A percentile compares a stretch with the other conserved stretches of the same genome.
Conservation (phyloP, 2,888 invertebrate species). For the Cinara cedri region DNA sequence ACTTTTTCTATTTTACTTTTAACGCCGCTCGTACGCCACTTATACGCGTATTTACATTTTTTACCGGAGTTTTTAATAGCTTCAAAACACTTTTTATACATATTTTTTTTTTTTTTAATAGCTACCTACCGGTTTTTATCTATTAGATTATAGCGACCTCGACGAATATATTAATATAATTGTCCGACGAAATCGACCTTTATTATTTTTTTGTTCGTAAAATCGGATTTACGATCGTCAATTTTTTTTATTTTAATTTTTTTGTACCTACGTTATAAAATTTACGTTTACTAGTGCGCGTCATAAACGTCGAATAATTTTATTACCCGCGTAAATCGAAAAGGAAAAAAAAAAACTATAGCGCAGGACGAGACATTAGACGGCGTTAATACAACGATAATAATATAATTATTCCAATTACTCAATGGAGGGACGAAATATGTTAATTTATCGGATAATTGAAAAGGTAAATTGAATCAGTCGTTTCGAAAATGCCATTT, state of each 20-base stretch:
- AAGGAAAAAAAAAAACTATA: background rate
- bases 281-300: background rate
- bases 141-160: no score
- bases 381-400: background rate
- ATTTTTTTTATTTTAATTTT: no score
- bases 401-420: constrained; percentile 2
- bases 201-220: constrained; percentile 19
- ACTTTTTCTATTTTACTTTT: constrained; percentile 11
- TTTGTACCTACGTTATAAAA: no score
- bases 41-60: background rate
- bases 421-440: no score
- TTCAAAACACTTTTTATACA: no score
- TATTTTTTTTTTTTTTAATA: background rate
- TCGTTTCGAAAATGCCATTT: no score
- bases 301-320: background rate
- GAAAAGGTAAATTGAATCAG: no score
- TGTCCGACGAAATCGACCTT: background rate
- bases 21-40: background rate
- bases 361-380: background rate
- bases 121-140: no score
- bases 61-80: no score
- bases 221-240: background rate
- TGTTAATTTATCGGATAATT: no score
- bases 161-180: background rate
- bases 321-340: no score